Base-by-base conservation (phyloP, 2,888 invertebrate species). In the Agapostemon virescens region DNA sequence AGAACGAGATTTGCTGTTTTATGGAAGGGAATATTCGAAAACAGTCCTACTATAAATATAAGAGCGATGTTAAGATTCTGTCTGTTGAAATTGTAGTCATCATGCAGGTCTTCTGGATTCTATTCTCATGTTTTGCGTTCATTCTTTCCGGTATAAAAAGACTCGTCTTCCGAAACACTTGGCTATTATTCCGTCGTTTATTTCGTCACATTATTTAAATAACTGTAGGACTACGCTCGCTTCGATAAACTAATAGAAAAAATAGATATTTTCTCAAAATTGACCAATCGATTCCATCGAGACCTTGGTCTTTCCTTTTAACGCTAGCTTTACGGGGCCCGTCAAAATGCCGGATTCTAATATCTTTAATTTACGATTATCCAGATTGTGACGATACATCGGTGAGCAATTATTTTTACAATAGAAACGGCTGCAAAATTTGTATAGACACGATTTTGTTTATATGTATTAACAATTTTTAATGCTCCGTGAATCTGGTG, bases 11-110 rank as follows among this genome's bases (percentile, higher is more conserved):
- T 63, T 63, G 63, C 63, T 63, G 33, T 1, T 36, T 63, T n/a
- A 36, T 23, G 20, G 36, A 63, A 63, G 36, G 1, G n/a, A 63
- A n/a, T 11, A n/a, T 63, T n/a, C n/a, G 36, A 63, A 63, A 63
- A 63, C 63, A 63, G n/a, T 36, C 13, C 63, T 63, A 13, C 36
- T 36, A 40, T 66, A 66, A 42, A 66, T 66, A 66, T 42, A 20
- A 42, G 66, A 23, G 40, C 26, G 40, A 40, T 9, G 26, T 20
- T 66, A 6, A 42, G 26, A 66, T 40, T 26, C 26, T n/a, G 66
- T 11, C 36, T 36, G 26, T 26, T 42, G 42, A 17, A 66, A 23
- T n/a, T 66, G 20, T 26, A 3, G n/a, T 42, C 66, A 42, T 4
- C 17, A 66, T 66, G 66, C 33, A 36, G 42, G 11, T 42, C 26